Conservation (phyloP, 2,888 invertebrate species). For the Rhorus exstirpatorius region DNA sequence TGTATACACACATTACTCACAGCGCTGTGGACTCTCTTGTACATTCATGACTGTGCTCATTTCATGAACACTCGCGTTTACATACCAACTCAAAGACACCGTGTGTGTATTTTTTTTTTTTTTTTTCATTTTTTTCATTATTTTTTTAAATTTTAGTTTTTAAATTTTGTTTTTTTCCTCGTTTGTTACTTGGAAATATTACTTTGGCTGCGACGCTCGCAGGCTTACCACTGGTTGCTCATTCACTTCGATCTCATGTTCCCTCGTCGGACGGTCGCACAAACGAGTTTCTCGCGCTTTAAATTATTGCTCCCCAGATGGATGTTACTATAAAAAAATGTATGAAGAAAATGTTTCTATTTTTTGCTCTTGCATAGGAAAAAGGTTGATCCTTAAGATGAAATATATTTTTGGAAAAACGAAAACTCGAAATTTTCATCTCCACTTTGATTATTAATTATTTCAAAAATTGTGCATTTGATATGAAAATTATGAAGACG, state of each 20-base stretch:
- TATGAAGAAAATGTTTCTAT: no score
- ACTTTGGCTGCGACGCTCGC: constrained; percentile 84
- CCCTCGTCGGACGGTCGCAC: constrained; percentile 77
- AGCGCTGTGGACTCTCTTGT: constrained; percentile 78
- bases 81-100: constrained; percentile 36
- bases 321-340: no score
- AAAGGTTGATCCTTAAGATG: no score
- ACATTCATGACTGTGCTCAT: constrained; percentile 64
- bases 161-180: not conserved
- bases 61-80: constrained; percentile 50
- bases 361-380: no score
- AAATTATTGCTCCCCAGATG: not conserved
- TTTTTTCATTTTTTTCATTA: constrained; percentile 24
- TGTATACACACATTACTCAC: constrained; percentile 77
- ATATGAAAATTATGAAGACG: no score
- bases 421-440: no score
- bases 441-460: no score
- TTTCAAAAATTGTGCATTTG: no score
- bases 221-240: constrained; percentile 85
- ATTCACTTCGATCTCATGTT: constrained; percentile 79
- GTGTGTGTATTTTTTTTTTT: constrained; percentile 29
- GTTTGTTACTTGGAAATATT: constrained; percentile 64
- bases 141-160: constrained; percentile 27
- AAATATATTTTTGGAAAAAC: no score
- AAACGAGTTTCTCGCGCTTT: constrained; percentile 72